Evolutionary conservation across 2,113 vertebrate species (phyloP).

Genomic region (Heteronetta atricapilla): DNA sequence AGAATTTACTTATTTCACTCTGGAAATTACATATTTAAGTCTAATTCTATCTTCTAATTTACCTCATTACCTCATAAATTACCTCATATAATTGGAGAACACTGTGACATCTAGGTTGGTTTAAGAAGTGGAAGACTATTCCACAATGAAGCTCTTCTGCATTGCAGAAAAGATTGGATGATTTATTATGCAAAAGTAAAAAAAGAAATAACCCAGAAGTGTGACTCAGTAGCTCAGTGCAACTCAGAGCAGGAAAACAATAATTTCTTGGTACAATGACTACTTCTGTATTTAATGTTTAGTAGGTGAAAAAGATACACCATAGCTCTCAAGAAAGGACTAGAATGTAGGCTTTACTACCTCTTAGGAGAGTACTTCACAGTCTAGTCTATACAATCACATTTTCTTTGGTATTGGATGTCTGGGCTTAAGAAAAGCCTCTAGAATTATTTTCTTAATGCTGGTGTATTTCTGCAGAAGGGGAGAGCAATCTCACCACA

Average conservation of each 20-base stretch:
- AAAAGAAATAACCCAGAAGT: background rate
- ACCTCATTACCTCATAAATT: background rate
- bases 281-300: background rate
- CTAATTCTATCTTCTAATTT: background rate
- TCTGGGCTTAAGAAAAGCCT: background rate
- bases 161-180: background rate
- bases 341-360: background rate
- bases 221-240: background rate
- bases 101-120: background rate
- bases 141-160: background rate
- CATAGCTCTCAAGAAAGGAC: conserved; percentile 50
- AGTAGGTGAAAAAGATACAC: conserved; percentile 8
- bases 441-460: background rate
- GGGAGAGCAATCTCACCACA: background rate
- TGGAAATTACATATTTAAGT: background rate
- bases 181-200: background rate
- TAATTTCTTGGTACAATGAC: background rate
- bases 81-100: background rate
- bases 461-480: background rate
- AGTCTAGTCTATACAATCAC: background rate
- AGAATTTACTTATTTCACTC: background rate
- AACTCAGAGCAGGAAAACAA: background rate
- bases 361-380: background rate
- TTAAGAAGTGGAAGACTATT: background rate
- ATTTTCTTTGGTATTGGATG: background rate